phyloP scores from a whole-genome alignment of 2,888 invertebrate species.

The Diaprepes abbreviatus region DNA sequence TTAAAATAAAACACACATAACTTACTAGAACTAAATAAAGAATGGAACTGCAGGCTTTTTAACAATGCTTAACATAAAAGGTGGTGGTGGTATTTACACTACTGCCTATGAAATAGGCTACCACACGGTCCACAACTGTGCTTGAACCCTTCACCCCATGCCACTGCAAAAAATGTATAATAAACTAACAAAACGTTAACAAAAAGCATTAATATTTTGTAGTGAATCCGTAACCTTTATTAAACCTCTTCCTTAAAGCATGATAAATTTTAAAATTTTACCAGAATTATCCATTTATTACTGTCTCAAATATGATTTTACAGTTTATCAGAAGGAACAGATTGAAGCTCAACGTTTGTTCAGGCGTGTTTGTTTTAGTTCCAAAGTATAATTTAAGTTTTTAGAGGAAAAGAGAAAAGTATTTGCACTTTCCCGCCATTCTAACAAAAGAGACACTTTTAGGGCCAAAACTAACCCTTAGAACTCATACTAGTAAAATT shows the following conservation, averaged over 20 bases:
- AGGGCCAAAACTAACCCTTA: too few species aligned
- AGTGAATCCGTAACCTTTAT: conserved; percentile 3
- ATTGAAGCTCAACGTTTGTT: too few species aligned
- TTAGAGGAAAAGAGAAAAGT: too few species aligned
- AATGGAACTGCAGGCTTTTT: conserved; percentile 60
- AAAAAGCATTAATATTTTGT: conserved; percentile 20
- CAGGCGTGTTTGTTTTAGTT: too few species aligned
- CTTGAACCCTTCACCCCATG: conserved; percentile 69
- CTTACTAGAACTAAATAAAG: conserved; percentile 65
- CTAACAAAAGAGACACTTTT: too few species aligned
- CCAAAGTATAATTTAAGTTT: too few species aligned
- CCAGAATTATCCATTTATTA: neutral
- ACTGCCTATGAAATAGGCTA: conserved; percentile 76
- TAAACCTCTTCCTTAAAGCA: conserved; percentile 14
- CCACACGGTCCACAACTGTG: conserved; percentile 75
- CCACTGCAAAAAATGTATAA: conserved; percentile 47
- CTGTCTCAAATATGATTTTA: neutral
- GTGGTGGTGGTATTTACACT: conserved; percentile 74
- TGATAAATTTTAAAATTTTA: neutral
- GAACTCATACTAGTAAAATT: too few species aligned
- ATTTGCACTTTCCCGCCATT: too few species aligned
- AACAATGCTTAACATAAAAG: conserved; percentile 74
- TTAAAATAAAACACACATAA: conserved; percentile 55
- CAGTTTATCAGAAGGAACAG: too few species aligned
- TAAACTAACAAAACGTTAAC: conserved; percentile 33